Evolutionary conservation across 2,888 invertebrate genomes (phyloP), one percentile per base, ranked within the genome.

Genomic region (Eupithecia exiguata): DNA sequence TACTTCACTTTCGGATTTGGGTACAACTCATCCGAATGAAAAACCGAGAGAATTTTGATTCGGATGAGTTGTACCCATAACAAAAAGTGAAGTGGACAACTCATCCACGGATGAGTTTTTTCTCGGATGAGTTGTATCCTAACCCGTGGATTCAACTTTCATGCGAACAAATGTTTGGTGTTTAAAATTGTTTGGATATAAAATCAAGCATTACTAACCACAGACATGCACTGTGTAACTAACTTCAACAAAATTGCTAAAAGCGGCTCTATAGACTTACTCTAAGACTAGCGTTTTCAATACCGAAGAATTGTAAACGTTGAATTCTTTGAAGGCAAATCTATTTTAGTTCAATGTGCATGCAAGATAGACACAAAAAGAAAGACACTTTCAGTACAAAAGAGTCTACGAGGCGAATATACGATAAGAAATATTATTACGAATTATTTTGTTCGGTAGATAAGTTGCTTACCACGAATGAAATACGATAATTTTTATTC

Each of bases 401-500:
- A 25, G 25, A 58, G 12, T 14, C 25, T 25, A 25, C 58, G 58
- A 58, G 4, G 25, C 4, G 3, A 58, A 7, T 49, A 49, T 46
- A n/a, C n/a, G n/a, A n/a, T n/a, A n/a, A n/a, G 46, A 46, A 43
- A 40, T 14, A 40, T 43, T 14, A 43, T 18, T 46, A 43, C 16
- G 46, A 46, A 46, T 16, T 6, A 5, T 46, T 18, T 18, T 5
- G 6, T 49, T n/a, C n/a, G 49, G n/a, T 9, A n/a, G 1, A 49
- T 14, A 58, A 12, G 58, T 58, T 53, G 85, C 91, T 92, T 85
- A 94, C 94, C 81, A 92, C 84, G 79, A 92, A 92, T 10, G 92
- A 91, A 40, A 92, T 74, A 36, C 81, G 77, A 77, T 91, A 94
- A 76, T 94, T 86, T 80, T 91, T 92, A 9, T 76, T 72, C 38